Evolutionary conservation across 2,888 invertebrate genomes (phyloP).

Genomic region (Lasioglossum villosulum): DNA sequence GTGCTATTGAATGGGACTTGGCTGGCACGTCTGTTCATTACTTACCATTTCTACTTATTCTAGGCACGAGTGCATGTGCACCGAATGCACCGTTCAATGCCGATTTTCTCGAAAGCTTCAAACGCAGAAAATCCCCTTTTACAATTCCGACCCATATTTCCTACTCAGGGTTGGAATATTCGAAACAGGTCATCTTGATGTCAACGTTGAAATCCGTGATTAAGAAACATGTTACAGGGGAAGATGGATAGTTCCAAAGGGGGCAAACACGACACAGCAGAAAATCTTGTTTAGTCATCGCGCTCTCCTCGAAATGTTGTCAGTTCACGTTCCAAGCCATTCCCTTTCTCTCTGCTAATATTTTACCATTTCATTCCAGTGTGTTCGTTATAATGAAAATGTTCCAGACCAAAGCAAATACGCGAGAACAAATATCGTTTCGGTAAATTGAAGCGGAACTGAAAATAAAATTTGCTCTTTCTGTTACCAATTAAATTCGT

Average conservation of each 20-base stretch:
- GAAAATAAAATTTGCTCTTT: neutral
- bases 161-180: neutral
- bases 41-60: constrained; percentile 18
- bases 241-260: neutral
- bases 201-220: neutral
- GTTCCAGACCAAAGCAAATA: neutral
- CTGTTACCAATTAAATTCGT: neutral
- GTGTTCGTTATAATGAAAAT: neutral
- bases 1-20: constrained; percentile 6
- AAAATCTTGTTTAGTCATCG: constrained; percentile 2
- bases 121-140: neutral
- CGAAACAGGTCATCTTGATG: neutral
- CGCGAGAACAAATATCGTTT: neutral
- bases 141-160: neutral
- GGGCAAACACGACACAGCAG: neutral
- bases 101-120: neutral
- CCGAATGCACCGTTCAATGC: neutral
- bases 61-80: neutral
- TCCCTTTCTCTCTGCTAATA: neutral
- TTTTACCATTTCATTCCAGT: neutral
- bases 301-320: neutral
- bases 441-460: neutral
- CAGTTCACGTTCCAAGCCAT: neutral
- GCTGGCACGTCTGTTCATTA: constrained; percentile 11
- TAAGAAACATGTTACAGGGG: neutral